Evolutionary conservation across 2,113 vertebrate species (phyloP).

Genomic region (Lophotis ruficrista): DNA sequence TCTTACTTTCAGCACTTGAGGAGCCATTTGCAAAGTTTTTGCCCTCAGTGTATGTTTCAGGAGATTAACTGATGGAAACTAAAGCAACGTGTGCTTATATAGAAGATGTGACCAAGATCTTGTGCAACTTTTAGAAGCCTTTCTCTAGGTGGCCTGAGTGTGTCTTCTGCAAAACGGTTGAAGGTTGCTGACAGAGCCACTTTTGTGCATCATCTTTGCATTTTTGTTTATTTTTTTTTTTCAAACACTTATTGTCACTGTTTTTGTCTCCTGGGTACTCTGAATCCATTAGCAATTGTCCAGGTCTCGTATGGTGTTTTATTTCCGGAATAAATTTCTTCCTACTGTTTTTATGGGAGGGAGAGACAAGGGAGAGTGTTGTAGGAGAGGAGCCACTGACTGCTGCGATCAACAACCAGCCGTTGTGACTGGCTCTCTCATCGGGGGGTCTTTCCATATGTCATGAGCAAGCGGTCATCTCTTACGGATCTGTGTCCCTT

Average conservation of each 20-base stretch:
- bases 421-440: background rate
- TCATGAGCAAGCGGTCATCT: fast-evolving
- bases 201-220: background rate
- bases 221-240: background rate
- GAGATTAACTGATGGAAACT: background rate
- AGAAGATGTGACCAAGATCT: background rate
- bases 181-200: background rate
- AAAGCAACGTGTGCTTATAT: background rate
- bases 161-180: background rate
- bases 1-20: background rate
- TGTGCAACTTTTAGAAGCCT: background rate
- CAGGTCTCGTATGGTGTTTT: background rate
- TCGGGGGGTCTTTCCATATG: background rate
- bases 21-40: fast-evolving
- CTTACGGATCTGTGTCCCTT: background rate
- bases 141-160: background rate
- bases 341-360: background rate
- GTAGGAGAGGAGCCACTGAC: background rate
- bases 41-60: background rate
- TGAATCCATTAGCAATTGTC: background rate
- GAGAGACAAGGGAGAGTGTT: background rate
- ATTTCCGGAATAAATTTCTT: background rate
- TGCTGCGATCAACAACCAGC: background rate
- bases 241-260: fast-evolving
- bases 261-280: background rate